Percentiles rank a stretch among this genome's conserved stretches.
phyloP scores from a whole-genome alignment of 2,888 invertebrate species.

The Acronicta aceris region DNA sequence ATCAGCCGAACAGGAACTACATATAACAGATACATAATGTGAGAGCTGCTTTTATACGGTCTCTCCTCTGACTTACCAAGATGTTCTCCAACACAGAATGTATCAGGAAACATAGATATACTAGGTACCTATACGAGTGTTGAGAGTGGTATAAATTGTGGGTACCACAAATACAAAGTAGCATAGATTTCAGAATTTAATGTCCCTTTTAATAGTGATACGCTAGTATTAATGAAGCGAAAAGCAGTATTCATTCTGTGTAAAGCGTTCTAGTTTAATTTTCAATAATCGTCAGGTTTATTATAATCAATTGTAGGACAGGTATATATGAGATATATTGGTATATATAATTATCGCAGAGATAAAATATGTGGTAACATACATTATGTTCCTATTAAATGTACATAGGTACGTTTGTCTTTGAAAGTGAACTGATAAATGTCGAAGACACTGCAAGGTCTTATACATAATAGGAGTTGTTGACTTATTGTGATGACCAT shows the following conservation, averaged over 20 bases:
- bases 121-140: no score
- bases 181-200: slow-evolving; percentile 5
- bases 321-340: not conserved
- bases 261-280: not conserved
- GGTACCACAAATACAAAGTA: slow-evolving; percentile 5
- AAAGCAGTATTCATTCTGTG: slow-evolving; percentile 1
- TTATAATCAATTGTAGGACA: not conserved
- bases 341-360: not conserved
- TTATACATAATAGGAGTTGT: not conserved
- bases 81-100: slow-evolving; percentile 17
- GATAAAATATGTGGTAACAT: not conserved
- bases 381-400: no score
- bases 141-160: slow-evolving; percentile 13
- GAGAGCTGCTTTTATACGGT: slow-evolving; percentile 37
- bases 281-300: not conserved
- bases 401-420: not conserved
- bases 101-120: slow-evolving; percentile 22
- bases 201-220: slow-evolving; percentile 5
- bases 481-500: not conserved
- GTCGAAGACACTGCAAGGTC: not conserved
- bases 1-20: slow-evolving; percentile 36
- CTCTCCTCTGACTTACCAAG: slow-evolving; percentile 24
- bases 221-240: slow-evolving; percentile 3
- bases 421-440: slow-evolving; percentile 2
- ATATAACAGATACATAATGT: slow-evolving; percentile 31